Conservation (phyloP, 2,113 vertebrate species). For the Sprattus sprattus region DNA sequence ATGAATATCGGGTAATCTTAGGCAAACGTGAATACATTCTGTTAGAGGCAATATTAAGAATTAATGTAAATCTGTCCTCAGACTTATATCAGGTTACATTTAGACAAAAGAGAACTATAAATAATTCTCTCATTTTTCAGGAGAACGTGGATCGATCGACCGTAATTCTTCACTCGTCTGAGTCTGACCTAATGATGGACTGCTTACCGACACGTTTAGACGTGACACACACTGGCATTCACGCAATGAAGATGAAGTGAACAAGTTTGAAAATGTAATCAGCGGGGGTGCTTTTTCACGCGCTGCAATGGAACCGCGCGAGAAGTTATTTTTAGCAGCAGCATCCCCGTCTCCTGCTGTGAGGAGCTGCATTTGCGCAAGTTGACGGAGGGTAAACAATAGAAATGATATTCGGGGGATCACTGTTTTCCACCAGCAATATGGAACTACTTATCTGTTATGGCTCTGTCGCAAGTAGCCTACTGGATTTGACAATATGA, state of each 20-base stretch:
- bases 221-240: background rate
- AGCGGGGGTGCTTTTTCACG: slow-evolving; percentile 60
- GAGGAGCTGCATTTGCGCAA: background rate
- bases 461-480: background rate
- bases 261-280: slow-evolving; percentile 61
- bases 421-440: background rate
- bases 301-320: slow-evolving; percentile 51
- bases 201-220: background rate
- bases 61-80: no score
- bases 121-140: no score
- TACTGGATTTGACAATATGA: background rate
- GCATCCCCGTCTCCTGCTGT: slow-evolving; percentile 27
- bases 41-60: background rate
- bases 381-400: slow-evolving; percentile 11
- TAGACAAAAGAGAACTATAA: no score
- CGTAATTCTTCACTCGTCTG: background rate
- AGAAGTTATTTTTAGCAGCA: slow-evolving; percentile 71
- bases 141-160: no score
- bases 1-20: no score
- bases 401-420: background rate
- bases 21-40: background rate
- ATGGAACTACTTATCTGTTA: background rate
- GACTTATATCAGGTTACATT: no score
- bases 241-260: slow-evolving; percentile 19
- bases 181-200: background rate